Base-by-base conservation (phyloP, 2,113 vertebrate genomes). In the Embiotoca jacksoni region DNA sequence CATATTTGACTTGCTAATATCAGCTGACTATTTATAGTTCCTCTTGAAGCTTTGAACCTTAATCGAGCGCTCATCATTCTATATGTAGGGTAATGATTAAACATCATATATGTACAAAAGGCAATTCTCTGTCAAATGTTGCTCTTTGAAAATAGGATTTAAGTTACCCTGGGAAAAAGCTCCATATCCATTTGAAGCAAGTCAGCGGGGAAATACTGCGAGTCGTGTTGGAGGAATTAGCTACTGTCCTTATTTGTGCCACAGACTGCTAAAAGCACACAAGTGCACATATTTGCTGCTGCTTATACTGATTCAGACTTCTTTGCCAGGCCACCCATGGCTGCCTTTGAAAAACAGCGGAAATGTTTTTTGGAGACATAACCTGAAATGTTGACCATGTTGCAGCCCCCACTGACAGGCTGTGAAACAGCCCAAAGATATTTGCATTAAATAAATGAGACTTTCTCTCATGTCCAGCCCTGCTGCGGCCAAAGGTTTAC, bases 391-490 rank as follows among this genome's bases (percentile, higher is more conserved):
- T 75, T 83, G 82, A 81, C 83, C 80, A 86, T 72, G 62, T 88
- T 59, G 59, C 75, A 64, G 59, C 72, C 83, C 80, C 84, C 30
- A 74, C 89, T 93, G 90, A 92, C 90, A 89, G 69, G 58, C 85
- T 76, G 87, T 82, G 71, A 91, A 91, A 90, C 23, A 57, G 74
- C 86, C 78, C 65, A 46, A 71, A 86, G 82, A 83, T 87, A 92
- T 94, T 93, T 91, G 91, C 90, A 93, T 93, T 88, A 91, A 92
- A 91, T 93, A 92, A 93, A 92, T 92, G 86, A 93, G 89, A 88
- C 74, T 80, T 73, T 88, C 88, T 82, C 83, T 88, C 84, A 74
- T 82, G 55, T 91, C 84, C 62, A 87, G 84, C 84, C 73, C 80
- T 75, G 73, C 84, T 65, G 53, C 57, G 89, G 91, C 88, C 85